Evolutionary conservation across 2,113 vertebrate species (phyloP).

Genomic region (Cnemophilus loriae): DNA sequence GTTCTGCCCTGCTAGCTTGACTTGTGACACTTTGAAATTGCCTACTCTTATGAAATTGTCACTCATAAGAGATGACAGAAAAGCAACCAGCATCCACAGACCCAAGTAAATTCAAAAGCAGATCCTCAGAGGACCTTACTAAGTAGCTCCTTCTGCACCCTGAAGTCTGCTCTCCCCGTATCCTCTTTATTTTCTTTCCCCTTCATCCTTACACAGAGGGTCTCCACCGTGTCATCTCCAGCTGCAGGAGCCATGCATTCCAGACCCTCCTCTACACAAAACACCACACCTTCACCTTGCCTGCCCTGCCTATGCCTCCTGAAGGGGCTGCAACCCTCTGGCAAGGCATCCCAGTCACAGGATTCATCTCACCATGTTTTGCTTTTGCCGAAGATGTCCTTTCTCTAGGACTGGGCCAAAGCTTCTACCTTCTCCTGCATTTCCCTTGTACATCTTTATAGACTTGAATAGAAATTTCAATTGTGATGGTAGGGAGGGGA

Average conservation of each 20-base stretch:
- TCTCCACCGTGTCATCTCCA: rapidly evolving
- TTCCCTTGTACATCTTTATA: neutral
- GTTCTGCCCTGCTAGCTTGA: neutral
- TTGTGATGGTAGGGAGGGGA: neutral
- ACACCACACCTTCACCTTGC: neutral
- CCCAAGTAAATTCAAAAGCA: neutral
- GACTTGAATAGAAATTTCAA: neutral
- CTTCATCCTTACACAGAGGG: neutral
- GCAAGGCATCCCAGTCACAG: neutral
- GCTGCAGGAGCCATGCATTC: neutral
- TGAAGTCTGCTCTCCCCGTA: rapidly evolving
- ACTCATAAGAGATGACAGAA: neutral
- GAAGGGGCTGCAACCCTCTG: neutral
- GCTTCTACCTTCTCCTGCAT: neutral
- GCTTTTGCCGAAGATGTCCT: neutral
- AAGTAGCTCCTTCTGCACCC: neutral
- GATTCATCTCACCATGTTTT: neutral
- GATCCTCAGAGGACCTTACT: neutral
- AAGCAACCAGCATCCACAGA: neutral
- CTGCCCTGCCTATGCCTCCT: neutral
- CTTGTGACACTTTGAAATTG: neutral
- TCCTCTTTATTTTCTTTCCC: neutral
- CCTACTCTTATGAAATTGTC: neutral
- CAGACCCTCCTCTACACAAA: neutral
- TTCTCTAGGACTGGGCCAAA: neutral